Percentiles rank a stretch among this genome's conserved stretches.
phyloP scores from a whole-genome alignment of 2,113 vertebrate genomes.

The Bos taurus region ARS-UCD2.0 NC_037346.1:16763001-16763500 shows the following conservation, averaged over 20 bases:
- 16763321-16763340: not conserved
- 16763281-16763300: not conserved
- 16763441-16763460: not conserved
- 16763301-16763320: not conserved
- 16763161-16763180: not conserved
- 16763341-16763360: not conserved
- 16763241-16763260: conserved; percentile 23
- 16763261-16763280: not conserved
- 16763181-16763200: not conserved
- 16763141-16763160: not conserved
- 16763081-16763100: not conserved
- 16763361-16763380: not conserved
- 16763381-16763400: not conserved
- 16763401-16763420: not conserved
- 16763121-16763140: not conserved
- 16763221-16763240: not conserved
- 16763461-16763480: not conserved
- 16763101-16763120: not conserved
- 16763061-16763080: not conserved
- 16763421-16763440: not conserved
- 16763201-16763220: not conserved
- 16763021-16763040: not conserved
- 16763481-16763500: not conserved
- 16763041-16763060: not conserved
- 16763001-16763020: not conserved